phyloP scores from a whole-genome alignment of 2,113 vertebrate species.

The Sorex araneus region DNA sequence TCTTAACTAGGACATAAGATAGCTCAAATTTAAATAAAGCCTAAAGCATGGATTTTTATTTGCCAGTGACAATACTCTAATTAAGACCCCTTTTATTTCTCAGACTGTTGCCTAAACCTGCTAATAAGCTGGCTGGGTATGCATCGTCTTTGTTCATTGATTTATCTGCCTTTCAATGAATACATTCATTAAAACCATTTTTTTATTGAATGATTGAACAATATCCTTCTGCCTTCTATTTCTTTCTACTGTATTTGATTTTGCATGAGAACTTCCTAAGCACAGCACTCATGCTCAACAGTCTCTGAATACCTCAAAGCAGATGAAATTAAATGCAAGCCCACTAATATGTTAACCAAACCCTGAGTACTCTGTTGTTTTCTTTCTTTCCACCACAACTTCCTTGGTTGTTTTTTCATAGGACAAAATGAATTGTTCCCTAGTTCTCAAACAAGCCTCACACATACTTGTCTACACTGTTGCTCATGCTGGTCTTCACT shows the following conservation, averaged over 20 bases:
- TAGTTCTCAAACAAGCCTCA: not conserved
- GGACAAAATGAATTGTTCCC: not conserved
- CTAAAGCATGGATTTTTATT: not conserved
- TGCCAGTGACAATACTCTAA: not conserved
- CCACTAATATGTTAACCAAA: not conserved
- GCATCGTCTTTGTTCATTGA: not conserved
- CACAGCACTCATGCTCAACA: not conserved
- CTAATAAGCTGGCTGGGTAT: not conserved
- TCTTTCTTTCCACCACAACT: not conserved
- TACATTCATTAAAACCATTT: not conserved
- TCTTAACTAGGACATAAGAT: not conserved
- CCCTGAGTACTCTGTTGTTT: not conserved
- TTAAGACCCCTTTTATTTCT: not conserved
- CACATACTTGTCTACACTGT: not conserved
- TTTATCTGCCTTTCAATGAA: not conserved
- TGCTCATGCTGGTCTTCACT: not conserved
- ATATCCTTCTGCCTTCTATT: not conserved
- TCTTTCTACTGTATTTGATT: not conserved
- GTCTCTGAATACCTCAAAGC: not conserved
- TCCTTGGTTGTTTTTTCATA: too few relatives aligned
- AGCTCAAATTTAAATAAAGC: constrained; percentile 22
- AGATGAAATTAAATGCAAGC: not conserved
- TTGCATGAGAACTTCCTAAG: not conserved
- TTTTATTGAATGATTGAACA: not conserved
- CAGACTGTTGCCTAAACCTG: not conserved